Evolutionary conservation across 2,797 vertebrate species (phyloP).

Genomic region (Aeoliscus strigatus): DNA sequence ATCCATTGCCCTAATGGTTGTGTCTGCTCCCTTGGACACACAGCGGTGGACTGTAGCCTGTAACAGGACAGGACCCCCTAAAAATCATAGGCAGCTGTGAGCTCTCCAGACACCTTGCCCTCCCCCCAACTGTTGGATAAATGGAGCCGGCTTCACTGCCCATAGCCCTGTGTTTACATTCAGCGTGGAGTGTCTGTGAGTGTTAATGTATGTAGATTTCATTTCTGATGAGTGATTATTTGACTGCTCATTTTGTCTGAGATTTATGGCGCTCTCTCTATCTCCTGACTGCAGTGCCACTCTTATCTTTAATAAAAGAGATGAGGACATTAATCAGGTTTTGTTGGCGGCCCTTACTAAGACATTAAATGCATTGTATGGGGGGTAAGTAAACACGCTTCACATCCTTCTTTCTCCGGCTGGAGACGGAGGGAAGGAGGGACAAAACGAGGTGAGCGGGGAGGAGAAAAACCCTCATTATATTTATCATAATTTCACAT

Average conservation of each 20-base stretch:
- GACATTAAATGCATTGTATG: conserved; percentile 99
- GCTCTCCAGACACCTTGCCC: conserved; percentile 67
- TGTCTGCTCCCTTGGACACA: conserved; percentile 86
- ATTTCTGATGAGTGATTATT: conserved; percentile 99
- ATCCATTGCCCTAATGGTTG: conserved; percentile 95
- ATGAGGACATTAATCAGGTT: conserved; percentile 99
- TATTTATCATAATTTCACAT: conserved; percentile 99
- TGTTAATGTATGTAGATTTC: conserved; percentile 99
- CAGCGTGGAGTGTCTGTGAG: conserved; percentile 82
- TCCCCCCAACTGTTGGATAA: conserved; percentile 82
- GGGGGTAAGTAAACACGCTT: conserved; percentile 99
- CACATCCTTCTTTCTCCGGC: conserved; percentile 88
- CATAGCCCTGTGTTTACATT: conserved; percentile 73
- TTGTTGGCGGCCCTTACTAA: conserved; percentile 98
- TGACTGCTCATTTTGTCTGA: conserved; percentile 99
- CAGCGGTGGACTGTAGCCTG: conserved; percentile 65
- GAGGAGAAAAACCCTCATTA: conserved; percentile 87
- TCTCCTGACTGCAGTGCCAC: conserved; percentile 99
- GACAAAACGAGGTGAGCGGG: conserved; percentile 63
- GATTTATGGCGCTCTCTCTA: conserved; percentile 99
- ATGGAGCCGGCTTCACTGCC: conserved; percentile 60
- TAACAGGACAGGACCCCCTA: conserved; percentile 46
- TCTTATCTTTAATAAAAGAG: conserved; percentile 99
- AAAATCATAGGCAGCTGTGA: conserved; percentile 48
- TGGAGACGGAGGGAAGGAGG: conserved; percentile 66